phyloP scores from a whole-genome alignment of 2,113 vertebrate species.

The Piliocolobus tephrosceles region DNA sequence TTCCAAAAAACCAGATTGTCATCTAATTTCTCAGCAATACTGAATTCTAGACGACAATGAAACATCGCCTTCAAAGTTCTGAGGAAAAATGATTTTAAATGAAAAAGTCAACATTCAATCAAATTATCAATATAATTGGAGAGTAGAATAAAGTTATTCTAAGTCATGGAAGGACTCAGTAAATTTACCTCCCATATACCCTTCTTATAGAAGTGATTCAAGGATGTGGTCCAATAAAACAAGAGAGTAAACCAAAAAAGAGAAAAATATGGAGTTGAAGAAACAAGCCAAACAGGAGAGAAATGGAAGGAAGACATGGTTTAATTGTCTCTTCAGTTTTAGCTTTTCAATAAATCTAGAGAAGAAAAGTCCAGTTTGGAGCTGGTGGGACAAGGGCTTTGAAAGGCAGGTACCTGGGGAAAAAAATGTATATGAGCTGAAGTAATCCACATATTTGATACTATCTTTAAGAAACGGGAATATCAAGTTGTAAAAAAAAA shows the following conservation, averaged over 20 bases:
- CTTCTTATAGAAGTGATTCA: background rate
- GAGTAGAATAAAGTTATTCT: background rate
- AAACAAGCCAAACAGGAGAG: background rate
- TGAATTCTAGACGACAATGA: background rate
- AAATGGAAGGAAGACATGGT: background rate
- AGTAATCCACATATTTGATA: background rate
- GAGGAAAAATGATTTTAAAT: background rate
- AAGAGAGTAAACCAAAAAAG: background rate
- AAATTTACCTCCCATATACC: background rate
- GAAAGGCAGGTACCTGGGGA: background rate
- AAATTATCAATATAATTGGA: slow-evolving; percentile 21
- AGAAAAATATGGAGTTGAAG: background rate
- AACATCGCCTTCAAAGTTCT: background rate
- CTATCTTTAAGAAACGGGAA: background rate
- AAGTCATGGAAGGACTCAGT: background rate
- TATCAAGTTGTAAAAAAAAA: background rate
- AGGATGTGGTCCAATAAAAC: background rate
- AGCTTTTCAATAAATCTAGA: background rate
- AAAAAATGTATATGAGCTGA: background rate
- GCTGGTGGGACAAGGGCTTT: background rate
- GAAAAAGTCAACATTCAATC: background rate
- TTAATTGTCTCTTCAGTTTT: background rate
- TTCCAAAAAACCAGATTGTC: background rate
- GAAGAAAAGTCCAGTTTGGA: background rate
- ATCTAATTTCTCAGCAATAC: background rate